Percentiles rank a stretch among this genome's conserved stretches.
Evolutionary conservation across 2,797 vertebrate genomes (phyloP).

Genomic region (Mormyrus proboscirostris): DNA sequence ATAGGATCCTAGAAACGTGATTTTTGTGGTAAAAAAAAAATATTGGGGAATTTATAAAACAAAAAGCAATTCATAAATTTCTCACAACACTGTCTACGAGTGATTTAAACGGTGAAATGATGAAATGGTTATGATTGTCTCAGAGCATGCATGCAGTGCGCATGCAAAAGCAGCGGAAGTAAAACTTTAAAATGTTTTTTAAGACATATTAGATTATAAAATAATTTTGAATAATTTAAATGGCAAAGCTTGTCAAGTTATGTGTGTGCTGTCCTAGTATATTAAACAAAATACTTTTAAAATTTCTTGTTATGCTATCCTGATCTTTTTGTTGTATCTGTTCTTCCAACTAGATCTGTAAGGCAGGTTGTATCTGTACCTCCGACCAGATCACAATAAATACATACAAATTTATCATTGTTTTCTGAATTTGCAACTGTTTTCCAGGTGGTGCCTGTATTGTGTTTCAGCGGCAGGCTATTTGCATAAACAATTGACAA

Average conservation of each 20-base stretch:
- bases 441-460: background rate
- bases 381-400: background rate
- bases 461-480: background rate
- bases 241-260: background rate
- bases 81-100: background rate
- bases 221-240: background rate
- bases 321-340: too few species aligned
- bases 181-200: too few species aligned
- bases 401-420: background rate
- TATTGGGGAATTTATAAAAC: background rate
- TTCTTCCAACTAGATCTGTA: too few species aligned
- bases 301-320: background rate
- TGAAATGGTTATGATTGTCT: background rate
- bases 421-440: background rate
- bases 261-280: background rate
- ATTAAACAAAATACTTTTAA: background rate
- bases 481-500: too few species aligned
- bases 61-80: background rate
- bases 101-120: background rate
- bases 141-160: background rate
- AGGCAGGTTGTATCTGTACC: too few species aligned
- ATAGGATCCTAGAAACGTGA: background rate
- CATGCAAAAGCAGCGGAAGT: background rate
- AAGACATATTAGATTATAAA: background rate
- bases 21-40: background rate